Evolutionary conservation across 2,113 vertebrate genomes (phyloP).

Genomic region (Prolemur simus): DNA sequence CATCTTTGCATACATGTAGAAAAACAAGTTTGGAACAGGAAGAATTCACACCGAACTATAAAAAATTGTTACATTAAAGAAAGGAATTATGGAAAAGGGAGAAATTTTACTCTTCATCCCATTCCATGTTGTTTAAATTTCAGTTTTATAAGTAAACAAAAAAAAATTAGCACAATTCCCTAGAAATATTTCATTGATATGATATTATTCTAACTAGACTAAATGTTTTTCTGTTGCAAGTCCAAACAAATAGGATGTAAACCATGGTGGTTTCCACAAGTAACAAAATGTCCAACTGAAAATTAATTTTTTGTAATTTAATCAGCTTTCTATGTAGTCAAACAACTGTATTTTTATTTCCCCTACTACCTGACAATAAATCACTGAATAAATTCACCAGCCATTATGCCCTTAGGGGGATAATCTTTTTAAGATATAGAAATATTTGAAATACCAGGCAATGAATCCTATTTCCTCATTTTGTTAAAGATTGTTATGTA

Average conservation of each 20-base stretch:
- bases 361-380: not conserved
- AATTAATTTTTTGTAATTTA: not conserved
- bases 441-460: not conserved
- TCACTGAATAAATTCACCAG: not conserved
- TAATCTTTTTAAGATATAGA: conserved; percentile 7
- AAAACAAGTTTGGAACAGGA: not conserved
- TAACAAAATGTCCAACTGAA: not conserved
- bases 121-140: not conserved
- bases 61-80: not conserved
- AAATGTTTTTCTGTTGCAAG: not conserved
- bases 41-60: not conserved
- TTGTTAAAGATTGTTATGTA: not conserved
- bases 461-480: conserved; percentile 12
- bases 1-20: not conserved
- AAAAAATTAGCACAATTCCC: not conserved
- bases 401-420: not conserved
- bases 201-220: not conserved
- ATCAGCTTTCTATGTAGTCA: not conserved
- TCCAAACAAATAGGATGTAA: not conserved
- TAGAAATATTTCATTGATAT: not conserved
- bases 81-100: not conserved
- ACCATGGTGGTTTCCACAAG: not conserved
- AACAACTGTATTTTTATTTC: not conserved
- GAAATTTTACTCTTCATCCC: not conserved
- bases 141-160: not conserved